Evolutionary conservation across 2,113 vertebrate species (phyloP).

Genomic region (Varanus komodoensis): DNA sequence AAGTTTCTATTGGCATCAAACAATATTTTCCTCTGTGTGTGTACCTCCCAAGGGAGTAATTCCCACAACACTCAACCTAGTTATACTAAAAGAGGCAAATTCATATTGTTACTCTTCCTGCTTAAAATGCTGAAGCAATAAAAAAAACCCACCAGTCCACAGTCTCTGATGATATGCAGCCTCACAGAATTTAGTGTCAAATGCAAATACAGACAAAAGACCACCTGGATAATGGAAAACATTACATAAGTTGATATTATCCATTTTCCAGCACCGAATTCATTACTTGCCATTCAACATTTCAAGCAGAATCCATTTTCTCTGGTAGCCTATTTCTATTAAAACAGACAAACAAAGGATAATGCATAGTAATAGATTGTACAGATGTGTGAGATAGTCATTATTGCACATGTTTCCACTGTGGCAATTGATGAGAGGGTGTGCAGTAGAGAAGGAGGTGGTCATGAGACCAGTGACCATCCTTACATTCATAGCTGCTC

Average conservation of each 20-base stretch:
- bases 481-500: not conserved
- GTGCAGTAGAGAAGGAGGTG: not conserved
- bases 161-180: not conserved
- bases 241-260: not conserved
- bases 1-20: too few species aligned
- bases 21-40: not conserved
- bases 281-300: not conserved
- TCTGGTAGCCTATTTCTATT: not conserved
- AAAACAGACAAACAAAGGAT: not conserved
- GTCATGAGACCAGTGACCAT: too few species aligned
- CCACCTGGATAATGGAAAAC: slow-evolving; percentile 15
- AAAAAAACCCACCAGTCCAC: not conserved
- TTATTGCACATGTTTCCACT: not conserved
- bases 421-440: not conserved
- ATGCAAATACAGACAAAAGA: not conserved
- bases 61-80: not conserved
- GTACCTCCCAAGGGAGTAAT: not conserved
- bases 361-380: not conserved
- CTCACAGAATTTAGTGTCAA: not conserved
- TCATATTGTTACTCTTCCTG: not conserved
- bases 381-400: not conserved
- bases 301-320: slow-evolving; percentile 1
- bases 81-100: not conserved
- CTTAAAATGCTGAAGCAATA: not conserved
- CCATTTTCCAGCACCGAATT: not conserved